Percentiles rank a stretch among this genome's conserved stretches.
Evolutionary conservation across 2,113 vertebrate species (phyloP).

Genomic region (Oxyruncus cristatus): DNA sequence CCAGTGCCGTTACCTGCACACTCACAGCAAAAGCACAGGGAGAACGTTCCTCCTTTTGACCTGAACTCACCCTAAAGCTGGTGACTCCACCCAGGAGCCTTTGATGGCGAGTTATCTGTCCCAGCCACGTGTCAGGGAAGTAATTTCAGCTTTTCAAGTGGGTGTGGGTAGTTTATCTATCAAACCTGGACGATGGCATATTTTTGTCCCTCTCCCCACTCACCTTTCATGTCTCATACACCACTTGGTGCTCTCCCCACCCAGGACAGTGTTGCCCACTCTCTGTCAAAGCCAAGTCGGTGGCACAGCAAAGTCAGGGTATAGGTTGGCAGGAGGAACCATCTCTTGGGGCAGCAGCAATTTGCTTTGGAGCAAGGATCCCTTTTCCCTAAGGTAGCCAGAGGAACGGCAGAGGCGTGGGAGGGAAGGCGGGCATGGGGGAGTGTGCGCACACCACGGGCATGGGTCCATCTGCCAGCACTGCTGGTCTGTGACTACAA

Average conservation of each 20-base stretch:
- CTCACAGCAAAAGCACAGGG: background rate
- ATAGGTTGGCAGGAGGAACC: background rate
- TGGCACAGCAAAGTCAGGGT: background rate
- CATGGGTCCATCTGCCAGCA: slow-evolving; percentile 28
- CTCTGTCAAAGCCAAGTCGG: background rate
- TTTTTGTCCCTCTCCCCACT: background rate
- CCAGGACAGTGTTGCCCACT: background rate
- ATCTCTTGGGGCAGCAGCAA: background rate
- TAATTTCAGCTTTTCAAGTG: background rate
- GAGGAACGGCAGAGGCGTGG: background rate
- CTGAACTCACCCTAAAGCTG: background rate
- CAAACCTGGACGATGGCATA: background rate
- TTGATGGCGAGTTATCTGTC: background rate
- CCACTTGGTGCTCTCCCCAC: background rate
- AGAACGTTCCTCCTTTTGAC: background rate
- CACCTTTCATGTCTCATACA: background rate
- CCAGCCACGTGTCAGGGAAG: background rate
- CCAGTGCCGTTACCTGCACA: fast-evolving
- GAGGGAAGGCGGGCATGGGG: no score
- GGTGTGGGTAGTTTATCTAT: background rate
- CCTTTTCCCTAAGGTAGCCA: background rate
- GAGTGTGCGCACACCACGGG: background rate
- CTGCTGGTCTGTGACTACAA: slow-evolving; percentile 51
- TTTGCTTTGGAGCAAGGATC: background rate
- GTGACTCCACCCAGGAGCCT: background rate